Evolutionary conservation across 1,140 invertebrate genomes (phyloP).

Genomic region (Adoxophyes honmai): DNA sequence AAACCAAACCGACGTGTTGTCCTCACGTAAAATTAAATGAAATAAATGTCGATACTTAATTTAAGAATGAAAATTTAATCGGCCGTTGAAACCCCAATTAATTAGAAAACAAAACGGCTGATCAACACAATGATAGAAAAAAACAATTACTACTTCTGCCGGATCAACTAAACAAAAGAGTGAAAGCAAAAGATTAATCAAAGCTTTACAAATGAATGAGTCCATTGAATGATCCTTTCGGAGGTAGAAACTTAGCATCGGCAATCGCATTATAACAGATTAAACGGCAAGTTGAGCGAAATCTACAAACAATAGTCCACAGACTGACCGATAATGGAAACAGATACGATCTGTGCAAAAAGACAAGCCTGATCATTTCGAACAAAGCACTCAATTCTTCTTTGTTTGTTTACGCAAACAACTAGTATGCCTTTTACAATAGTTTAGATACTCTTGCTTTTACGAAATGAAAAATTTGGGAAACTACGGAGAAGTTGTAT

Average conservation of each 20-base stretch:
- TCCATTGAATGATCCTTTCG: constrained; percentile 28
- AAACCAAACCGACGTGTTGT: too few relatives aligned
- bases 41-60: too few relatives aligned
- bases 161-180: constrained; percentile 24
- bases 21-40: too few relatives aligned
- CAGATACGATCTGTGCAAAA: constrained; percentile 23
- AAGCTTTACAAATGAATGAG: constrained; percentile 42
- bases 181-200: constrained; percentile 47
- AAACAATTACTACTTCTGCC: background rate
- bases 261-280: constrained; percentile 31
- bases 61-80: too few relatives aligned
- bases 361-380: background rate
- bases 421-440: too few relatives aligned
- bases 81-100: background rate
- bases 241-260: constrained; percentile 18
- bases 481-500: too few relatives aligned
- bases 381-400: background rate
- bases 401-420: background rate
- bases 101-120: background rate
- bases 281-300: constrained; percentile 30
- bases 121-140: background rate
- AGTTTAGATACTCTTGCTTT: too few relatives aligned
- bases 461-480: too few relatives aligned
- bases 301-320: constrained; percentile 36
- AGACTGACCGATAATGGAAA: constrained; percentile 27